phyloP scores from a whole-genome alignment of 2,797 vertebrate genomes.

The Adelosebastes latens region DNA sequence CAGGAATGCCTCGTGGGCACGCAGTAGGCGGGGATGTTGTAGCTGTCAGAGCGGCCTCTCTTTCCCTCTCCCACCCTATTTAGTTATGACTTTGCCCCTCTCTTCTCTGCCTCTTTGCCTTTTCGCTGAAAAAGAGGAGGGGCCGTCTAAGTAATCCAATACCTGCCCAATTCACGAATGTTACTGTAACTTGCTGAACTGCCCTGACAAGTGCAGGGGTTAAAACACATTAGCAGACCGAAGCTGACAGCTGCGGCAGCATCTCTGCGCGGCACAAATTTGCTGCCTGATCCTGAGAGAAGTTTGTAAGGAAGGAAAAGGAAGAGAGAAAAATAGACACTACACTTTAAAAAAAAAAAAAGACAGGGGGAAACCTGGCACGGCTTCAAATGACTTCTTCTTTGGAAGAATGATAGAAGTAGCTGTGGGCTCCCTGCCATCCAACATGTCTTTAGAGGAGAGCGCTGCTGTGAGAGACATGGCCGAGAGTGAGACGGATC shows the following conservation, averaged over 20 bases:
- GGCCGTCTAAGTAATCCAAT: slow-evolving; percentile 88
- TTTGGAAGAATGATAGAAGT: slow-evolving; percentile 65
- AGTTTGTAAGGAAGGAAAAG: slow-evolving; percentile 25
- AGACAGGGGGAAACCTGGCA: slow-evolving; percentile 28
- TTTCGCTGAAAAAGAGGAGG: slow-evolving; percentile 83
- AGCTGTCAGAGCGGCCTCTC: slow-evolving; percentile 63
- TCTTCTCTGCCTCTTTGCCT: slow-evolving; percentile 60
- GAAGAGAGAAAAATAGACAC: slow-evolving; percentile 29
- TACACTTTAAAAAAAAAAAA: not conserved
- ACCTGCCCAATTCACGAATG: slow-evolving; percentile 88
- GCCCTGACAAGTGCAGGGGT: slow-evolving; percentile 83
- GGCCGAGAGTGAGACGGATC: slow-evolving; percentile 80
- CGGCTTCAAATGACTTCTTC: slow-evolving; percentile 63
- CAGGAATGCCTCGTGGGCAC: slow-evolving; percentile 64
- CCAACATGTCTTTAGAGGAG: slow-evolving; percentile 88
- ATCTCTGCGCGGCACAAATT: slow-evolving; percentile 44
- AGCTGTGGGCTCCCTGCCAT: slow-evolving; percentile 58
- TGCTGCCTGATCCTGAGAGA: slow-evolving; percentile 20
- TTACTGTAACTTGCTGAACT: slow-evolving; percentile 86
- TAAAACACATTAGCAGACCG: slow-evolving; percentile 75
- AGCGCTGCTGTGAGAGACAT: slow-evolving; percentile 73
- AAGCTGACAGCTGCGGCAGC: slow-evolving; percentile 52
- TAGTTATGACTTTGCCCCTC: slow-evolving; percentile 61
- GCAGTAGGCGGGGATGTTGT: slow-evolving; percentile 66
- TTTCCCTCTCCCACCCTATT: slow-evolving; percentile 56